phyloP scores from a whole-genome alignment of 2,888 invertebrate genomes.

The Conus canariensis region DNA sequence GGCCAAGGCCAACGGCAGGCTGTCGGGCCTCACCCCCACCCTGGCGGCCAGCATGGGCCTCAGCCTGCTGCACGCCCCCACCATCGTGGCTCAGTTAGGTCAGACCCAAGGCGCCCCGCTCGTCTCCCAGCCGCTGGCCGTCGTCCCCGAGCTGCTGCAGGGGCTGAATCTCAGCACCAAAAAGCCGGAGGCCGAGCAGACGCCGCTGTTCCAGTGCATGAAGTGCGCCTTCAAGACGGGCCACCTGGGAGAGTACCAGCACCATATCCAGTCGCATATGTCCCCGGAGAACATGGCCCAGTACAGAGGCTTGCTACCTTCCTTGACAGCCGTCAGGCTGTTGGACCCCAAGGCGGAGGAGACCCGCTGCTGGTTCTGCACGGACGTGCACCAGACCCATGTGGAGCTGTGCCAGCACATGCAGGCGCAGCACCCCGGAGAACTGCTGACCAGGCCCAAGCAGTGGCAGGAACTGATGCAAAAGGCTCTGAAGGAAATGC shows the following conservation, averaged over 20 bases:
- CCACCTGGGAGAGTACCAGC: slow-evolving; percentile 65
- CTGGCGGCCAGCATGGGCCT: neutral
- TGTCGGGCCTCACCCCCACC: neutral
- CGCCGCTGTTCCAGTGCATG: slow-evolving; percentile 64
- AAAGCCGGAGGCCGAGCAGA: neutral
- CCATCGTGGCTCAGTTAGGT: neutral
- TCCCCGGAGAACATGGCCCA: neutral
- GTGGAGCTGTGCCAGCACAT: slow-evolving; percentile 10
- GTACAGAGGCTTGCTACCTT: neutral
- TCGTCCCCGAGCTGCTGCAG: neutral
- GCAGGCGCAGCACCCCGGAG: neutral
- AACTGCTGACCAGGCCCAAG: neutral
- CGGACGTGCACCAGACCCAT: neutral
- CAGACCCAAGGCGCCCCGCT: neutral
- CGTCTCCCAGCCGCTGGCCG: neutral
- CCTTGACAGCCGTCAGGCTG: neutral
- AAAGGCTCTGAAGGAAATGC: neutral
- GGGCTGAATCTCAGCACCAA: slow-evolving; percentile 13
- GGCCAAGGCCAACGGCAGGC: slow-evolving; percentile 30
- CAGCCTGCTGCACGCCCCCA: neutral
- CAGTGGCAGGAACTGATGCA: neutral
- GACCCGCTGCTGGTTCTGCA: slow-evolving; percentile 10
- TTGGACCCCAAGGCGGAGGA: neutral
- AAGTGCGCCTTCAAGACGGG: slow-evolving; percentile 71
- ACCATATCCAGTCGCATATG: slow-evolving; percentile 67